phyloP scores from a whole-genome alignment of 2,888 invertebrate genomes.

The Oasisia sp. region DNA sequence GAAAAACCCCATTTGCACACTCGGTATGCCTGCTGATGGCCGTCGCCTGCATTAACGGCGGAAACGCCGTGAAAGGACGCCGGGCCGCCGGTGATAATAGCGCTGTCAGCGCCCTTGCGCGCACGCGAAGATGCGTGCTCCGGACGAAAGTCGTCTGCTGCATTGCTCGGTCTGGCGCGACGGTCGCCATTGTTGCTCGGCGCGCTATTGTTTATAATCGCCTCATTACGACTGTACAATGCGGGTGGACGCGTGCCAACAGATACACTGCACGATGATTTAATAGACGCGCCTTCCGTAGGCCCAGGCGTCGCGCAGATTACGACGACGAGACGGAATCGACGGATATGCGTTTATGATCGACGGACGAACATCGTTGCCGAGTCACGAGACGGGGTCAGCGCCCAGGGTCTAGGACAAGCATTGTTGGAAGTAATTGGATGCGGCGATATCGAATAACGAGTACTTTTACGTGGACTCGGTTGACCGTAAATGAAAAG shows the following conservation, averaged over 20 bases:
- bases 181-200: neutral
- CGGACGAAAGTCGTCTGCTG: neutral
- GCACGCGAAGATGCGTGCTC: neutral
- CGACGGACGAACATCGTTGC: neutral
- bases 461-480: neutral
- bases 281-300: conserved; percentile 1
- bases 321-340: neutral
- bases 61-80: conserved; percentile 5
- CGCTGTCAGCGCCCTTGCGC: conserved; percentile 13
- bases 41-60: conserved; percentile 12
- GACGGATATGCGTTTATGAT: conserved; percentile 4
- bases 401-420: neutral
- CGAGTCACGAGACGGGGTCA: neutral
- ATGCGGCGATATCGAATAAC: neutral
- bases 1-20: conserved; percentile 17
- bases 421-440: neutral
- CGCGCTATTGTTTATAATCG: conserved; percentile 10
- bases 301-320: neutral
- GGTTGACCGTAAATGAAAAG: neutral
- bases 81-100: neutral
- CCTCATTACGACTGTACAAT: neutral
- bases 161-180: neutral
- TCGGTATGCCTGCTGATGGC: neutral
- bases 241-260: conserved; percentile 4
- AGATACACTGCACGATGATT: neutral